Base-by-base conservation (phyloP, 2,113 vertebrate genomes). In the Rhinoderma darwinii region DNA sequence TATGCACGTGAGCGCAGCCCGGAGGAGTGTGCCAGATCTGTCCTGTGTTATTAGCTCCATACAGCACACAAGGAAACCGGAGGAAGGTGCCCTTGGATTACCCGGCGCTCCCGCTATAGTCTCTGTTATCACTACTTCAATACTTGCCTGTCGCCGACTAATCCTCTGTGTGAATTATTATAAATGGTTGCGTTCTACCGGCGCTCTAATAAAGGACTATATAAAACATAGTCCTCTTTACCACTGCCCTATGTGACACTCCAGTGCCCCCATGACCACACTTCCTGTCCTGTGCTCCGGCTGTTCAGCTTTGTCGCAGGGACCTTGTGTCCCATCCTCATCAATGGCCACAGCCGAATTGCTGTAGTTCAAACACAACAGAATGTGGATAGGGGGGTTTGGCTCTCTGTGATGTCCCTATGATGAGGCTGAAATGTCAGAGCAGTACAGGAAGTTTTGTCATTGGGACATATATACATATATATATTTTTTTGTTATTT, bases 41-140 rank as follows among this genome's bases (percentile, higher is more conserved):
- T 81, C 78, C 78, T 39, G 30, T 81, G 54, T 41, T 61, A 51
- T 81, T 61, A 81, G 78, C 78, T 81, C 11, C 54, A n/a, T 56
- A 35, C 22, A 51, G 3, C 47, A 9, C 27, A 8, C 37, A 4
- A 4, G 32, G 12, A 50, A 73, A 22, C 9, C 18, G 43, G 30
- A 32, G 30, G 6, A 51, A 32, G 9, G 32, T 59, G 51, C 50
- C 77, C 77, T 79, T 79, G 77, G 32, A 79, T 8, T 59, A 22
- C 5, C 39, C n/a, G 8, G 43, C 47, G 15, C 75, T 27, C 4
- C 4, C 3, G 9, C 77, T n/a, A 10, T 44, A 44, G 72, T 27
- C 2, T 12, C 37, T 8, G 35, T 18, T 56, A 27, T 41, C 54
- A 9, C 50, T 37, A 32, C 76, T 14, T 14, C 51, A 37, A 56